Base-by-base conservation (phyloP, 2,888 invertebrate species). In the Bugula neritina region DNA sequence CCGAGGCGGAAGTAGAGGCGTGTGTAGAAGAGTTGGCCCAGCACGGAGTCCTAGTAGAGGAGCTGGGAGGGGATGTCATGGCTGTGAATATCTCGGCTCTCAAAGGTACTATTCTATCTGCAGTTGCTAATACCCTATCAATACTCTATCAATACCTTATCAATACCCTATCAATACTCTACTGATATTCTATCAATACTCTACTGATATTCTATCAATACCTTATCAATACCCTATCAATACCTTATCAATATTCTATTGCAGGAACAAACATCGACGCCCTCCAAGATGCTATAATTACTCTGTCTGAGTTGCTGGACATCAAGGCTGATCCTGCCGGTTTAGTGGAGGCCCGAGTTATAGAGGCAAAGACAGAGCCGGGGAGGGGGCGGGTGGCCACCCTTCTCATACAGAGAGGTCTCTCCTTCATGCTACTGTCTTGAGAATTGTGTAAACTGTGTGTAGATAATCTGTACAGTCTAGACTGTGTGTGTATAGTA, bases 31-130 rank as follows among this genome's bases (percentile, higher is more conserved):
- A 90, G 83, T 86, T 99, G 21, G 84, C 92, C 0, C 88, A 90
- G 78, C 88, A 91, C 81, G 94, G 92, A 3, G 86, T 99, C 13
- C 87, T 90, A 34, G 88, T 93, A 58, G 98, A 99, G 84, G 91
- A 90, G 23, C 83, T 90, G 72, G 97, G 97, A 0, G 98, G 99
- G 0, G 95, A 97, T 74, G 88, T 93, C 0, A 97, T 96, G 85
- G 90, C 91, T 1, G 90, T 99, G 72, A 90, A 91, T 0, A 90
- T 99, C 74, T 98, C 98, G 0, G 99, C 99, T 0, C 86, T 95
- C 0, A 90, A 92, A 77, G 84, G 80, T 77, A 52, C 5, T 5
- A 43, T 43, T 43, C 10, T 43, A 5, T n/a, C n/a, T n/a, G n/a
- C n/a, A n/a, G n/a, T n/a, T n/a, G n/a, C n/a, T n/a, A n/a, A n/a